Percentiles rank a stretch among this genome's conserved stretches.
Evolutionary conservation across 1,140 invertebrate genomes (phyloP).

Genomic region (Eufriesea mexicana): DNA sequence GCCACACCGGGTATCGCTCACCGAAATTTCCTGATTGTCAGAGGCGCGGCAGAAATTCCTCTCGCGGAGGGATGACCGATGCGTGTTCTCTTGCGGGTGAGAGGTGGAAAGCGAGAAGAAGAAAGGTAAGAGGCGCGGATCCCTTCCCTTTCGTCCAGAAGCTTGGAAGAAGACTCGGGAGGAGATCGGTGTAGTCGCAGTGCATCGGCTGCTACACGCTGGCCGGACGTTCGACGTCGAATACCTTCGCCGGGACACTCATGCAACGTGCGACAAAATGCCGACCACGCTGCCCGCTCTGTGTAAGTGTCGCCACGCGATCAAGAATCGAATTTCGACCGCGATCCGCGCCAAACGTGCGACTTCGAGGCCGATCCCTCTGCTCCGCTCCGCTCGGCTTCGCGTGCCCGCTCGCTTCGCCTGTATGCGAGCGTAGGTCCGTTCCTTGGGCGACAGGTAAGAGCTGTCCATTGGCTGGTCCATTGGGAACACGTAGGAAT

Average conservation of each 20-base stretch:
- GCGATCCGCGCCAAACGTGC: not conserved
- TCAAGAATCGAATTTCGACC: conserved; percentile 7
- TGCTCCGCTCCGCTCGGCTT: not conserved
- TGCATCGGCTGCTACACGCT: conserved; percentile 74
- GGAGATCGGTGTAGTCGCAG: conserved; percentile 65
- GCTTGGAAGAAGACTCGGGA: conserved; percentile 60
- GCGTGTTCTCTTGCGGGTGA: conserved; percentile 56
- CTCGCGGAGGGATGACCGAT: conserved; percentile 55
- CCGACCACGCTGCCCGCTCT: conserved; percentile 71
- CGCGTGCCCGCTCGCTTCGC: not conserved
- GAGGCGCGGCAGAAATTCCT: conserved; percentile 41
- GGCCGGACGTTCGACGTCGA: conserved; percentile 67
- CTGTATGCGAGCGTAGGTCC: not conserved
- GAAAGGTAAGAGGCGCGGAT: conserved; percentile 77
- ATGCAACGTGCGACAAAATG: conserved; percentile 75
- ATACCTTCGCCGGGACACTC: conserved; percentile 57
- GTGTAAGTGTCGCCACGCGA: conserved; percentile 69
- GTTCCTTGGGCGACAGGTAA: not conserved
- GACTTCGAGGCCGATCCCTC: not conserved
- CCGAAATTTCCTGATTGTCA: not conserved
- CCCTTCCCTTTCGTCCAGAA: conserved; percentile 73
- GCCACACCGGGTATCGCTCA: not conserved
- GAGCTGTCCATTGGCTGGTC: not conserved
- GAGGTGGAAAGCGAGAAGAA: conserved; percentile 72
- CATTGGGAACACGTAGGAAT: not conserved